Evolutionary conservation across 2,113 vertebrate species (phyloP).

Genomic region (Chamaea fasciata): DNA sequence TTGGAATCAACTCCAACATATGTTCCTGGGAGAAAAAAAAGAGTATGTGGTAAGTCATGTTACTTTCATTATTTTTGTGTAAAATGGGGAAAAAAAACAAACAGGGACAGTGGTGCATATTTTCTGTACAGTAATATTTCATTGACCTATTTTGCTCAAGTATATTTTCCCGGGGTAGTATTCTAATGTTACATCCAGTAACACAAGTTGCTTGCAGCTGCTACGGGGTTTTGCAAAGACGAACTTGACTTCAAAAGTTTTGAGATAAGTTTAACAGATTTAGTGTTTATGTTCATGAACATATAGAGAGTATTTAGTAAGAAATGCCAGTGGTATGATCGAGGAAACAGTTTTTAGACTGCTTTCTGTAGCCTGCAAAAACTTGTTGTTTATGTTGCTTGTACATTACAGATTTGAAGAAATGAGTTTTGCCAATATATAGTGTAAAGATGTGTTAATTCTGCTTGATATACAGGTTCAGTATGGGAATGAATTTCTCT

Average conservation of each 20-base stretch:
- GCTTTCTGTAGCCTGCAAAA: not conserved
- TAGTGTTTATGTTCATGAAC: not conserved
- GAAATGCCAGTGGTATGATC: not conserved
- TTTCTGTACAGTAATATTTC: not conserved
- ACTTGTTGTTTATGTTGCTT: not conserved
- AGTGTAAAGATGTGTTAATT: not conserved
- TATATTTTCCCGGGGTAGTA: not conserved
- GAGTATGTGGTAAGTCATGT: not conserved
- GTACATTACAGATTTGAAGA: not conserved
- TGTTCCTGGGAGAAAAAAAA: not conserved
- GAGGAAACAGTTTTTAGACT: not conserved
- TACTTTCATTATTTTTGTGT: not conserved
- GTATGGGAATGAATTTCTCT: not conserved
- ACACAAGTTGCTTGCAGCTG: not conserved
- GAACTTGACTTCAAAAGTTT: not conserved
- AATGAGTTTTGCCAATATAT: not conserved
- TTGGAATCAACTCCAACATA: not conserved
- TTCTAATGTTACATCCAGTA: not conserved
- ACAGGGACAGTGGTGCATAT: not conserved
- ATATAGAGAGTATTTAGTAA: not conserved
- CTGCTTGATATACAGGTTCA: not conserved
- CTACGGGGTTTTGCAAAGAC: not conserved
- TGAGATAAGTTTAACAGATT: not conserved
- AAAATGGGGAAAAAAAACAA: not conserved
- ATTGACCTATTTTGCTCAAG: not conserved